A percentile compares a stretch with the other conserved stretches of the same genome.
These are phyloP conservation scores for Zophobas atratus DNA, from an alignment of 1,140 invertebrate genomes.

Conservation along the genomic window DNA sequence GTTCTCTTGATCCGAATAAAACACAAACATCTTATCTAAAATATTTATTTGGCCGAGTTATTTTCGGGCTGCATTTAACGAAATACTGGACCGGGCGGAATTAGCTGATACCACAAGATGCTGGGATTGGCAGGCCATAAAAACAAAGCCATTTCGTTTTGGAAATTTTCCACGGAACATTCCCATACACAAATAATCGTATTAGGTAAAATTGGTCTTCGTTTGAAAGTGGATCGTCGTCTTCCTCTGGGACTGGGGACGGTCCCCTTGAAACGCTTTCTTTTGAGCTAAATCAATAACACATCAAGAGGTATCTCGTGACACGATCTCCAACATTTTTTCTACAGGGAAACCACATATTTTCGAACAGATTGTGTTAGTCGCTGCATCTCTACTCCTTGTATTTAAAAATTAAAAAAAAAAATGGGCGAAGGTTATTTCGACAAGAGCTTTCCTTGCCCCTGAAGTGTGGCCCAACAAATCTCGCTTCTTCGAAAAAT, in stretches of 20 bases:
- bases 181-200: background rate
- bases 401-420: too few relatives aligned
- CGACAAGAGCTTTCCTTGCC: too few relatives aligned
- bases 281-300: background rate
- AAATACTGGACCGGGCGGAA: background rate
- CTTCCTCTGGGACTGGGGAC: background rate
- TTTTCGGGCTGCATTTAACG: background rate
- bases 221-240: background rate
- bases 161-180: background rate
- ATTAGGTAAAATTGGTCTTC: background rate
- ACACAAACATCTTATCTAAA: slow-evolving; percentile 1
- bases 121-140: background rate
- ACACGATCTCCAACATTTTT: background rate
- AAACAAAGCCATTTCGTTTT: background rate
- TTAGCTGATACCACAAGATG: background rate
- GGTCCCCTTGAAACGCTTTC: background rate
- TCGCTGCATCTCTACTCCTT: too few relatives aligned
- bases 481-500: too few relatives aligned
- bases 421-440: too few relatives aligned
- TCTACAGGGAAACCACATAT: too few relatives aligned
- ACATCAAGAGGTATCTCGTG: background rate
- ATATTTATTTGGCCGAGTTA: background rate
- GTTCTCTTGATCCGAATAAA: background rate
- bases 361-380: too few relatives aligned
- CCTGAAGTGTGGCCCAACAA: too few relatives aligned